A percentile compares a stretch with the other conserved stretches of the same genome.
Evolutionary conservation across 2,113 vertebrate genomes (phyloP).

Genomic region (Poicephalus meyeri): DNA sequence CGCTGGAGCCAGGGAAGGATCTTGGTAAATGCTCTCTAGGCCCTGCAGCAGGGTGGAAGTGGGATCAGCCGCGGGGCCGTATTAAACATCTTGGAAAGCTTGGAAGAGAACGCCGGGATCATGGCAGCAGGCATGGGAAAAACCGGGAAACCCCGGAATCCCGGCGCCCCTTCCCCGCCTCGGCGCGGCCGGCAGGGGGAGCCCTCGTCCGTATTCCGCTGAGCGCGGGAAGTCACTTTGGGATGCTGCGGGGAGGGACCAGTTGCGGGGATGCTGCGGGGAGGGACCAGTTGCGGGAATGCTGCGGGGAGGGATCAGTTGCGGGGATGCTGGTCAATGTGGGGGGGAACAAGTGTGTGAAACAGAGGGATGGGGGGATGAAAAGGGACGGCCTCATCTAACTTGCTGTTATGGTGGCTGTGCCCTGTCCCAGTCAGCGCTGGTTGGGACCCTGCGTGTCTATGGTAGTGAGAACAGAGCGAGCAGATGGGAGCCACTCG

Average conservation of each 20-base stretch:
- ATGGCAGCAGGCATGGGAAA: neutral
- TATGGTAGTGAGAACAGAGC: fast-evolving
- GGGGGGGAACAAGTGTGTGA: neutral
- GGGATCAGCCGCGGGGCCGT: too few relatives aligned
- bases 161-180: neutral
- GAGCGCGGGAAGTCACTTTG: neutral
- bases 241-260: neutral
- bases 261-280: neutral
- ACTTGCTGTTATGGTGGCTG: neutral
- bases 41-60: neutral
- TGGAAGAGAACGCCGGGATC: too few relatives aligned
- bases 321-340: too few relatives aligned
- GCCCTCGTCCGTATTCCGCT: neutral
- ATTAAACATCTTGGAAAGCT: neutral
- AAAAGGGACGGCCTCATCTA: neutral
- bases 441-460: neutral
- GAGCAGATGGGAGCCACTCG: neutral
- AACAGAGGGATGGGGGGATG: neutral
- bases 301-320: neutral
- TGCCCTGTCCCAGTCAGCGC: neutral
- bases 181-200: neutral
- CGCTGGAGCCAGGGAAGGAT: neutral
- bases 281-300: neutral
- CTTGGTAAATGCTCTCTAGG: fast-evolving
- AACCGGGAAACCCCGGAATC: neutral